A percentile compares a stretch with the other conserved stretches of the same genome.
These are phyloP conservation scores for Labrus mixtus DNA, from an alignment of 2,113 vertebrate genomes.

Conservation along the genomic window DNA sequence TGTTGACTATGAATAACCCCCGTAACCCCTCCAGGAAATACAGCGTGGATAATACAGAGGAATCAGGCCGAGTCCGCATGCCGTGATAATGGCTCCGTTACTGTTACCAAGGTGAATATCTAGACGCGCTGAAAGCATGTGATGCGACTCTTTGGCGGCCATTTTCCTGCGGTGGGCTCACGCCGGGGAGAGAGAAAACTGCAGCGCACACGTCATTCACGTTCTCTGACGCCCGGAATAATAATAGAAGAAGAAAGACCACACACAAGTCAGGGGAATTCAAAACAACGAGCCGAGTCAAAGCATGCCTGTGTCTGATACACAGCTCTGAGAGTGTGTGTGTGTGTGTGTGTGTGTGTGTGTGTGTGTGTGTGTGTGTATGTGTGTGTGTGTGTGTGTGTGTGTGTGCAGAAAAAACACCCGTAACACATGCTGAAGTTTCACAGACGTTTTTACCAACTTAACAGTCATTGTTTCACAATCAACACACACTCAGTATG, in stretches of 20 bases:
- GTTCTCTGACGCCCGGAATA: constrained; percentile 23
- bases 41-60: constrained; percentile 18
- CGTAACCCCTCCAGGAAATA: constrained; percentile 30
- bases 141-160: constrained; percentile 10
- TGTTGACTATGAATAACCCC: constrained; percentile 40
- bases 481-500: background rate
- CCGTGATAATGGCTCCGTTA: constrained; percentile 12
- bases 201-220: constrained; percentile 29
- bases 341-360: too few relatives aligned
- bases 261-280: constrained; percentile 38
- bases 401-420: background rate
- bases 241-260: constrained; percentile 11
- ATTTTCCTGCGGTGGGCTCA: constrained; percentile 36
- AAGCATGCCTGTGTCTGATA: constrained; percentile 14
- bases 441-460: background rate
- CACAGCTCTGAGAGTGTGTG: background rate
- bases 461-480: background rate
- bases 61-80: background rate
- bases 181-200: background rate
- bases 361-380: too few relatives aligned
- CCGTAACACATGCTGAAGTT: constrained; percentile 7
- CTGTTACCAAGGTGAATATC: constrained; percentile 48
- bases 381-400: too few relatives aligned
- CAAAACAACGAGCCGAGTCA: constrained; percentile 8
- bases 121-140: constrained; percentile 18